Conservation (phyloP, 2,888 invertebrate species). For the Nymphalis urticae region DNA sequence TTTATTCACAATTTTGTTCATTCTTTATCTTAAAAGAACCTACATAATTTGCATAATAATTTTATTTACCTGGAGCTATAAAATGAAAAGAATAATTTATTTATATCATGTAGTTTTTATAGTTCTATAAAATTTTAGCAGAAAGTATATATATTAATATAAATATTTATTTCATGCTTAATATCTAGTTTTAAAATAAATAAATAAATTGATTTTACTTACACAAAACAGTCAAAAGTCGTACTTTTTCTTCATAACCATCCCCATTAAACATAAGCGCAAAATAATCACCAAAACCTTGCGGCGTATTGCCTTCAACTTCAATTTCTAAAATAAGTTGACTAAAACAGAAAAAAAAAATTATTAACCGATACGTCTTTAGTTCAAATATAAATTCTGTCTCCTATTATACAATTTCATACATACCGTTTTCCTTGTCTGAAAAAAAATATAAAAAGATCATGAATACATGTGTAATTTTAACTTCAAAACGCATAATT, state of each 20-base stretch:
- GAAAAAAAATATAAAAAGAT: background rate
- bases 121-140: background rate
- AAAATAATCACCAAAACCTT: slow-evolving; percentile 62
- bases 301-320: slow-evolving; percentile 45
- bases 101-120: background rate
- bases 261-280: slow-evolving; percentile 55
- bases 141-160: background rate
- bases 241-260: slow-evolving; percentile 57
- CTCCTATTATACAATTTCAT: background rate
- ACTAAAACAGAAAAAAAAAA: slow-evolving; percentile 41
- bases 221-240: slow-evolving; percentile 52
- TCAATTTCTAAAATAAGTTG: slow-evolving; percentile 51
- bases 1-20: no score
- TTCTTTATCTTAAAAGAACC: no score
- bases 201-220: slow-evolving; percentile 34
- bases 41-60: background rate
- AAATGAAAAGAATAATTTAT: slow-evolving; percentile 15
- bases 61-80: slow-evolving; percentile 44
- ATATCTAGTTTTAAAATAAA: no score
- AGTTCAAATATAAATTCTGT: no score
- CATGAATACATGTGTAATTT: no score
- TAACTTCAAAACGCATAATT: no score
- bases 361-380: background rate
- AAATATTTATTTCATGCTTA: background rate
- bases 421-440: slow-evolving; percentile 33